These are phyloP conservation scores for Conchocele bisecta DNA, from an alignment of 2,888 invertebrate species.

Conservation along the genomic window DNA sequence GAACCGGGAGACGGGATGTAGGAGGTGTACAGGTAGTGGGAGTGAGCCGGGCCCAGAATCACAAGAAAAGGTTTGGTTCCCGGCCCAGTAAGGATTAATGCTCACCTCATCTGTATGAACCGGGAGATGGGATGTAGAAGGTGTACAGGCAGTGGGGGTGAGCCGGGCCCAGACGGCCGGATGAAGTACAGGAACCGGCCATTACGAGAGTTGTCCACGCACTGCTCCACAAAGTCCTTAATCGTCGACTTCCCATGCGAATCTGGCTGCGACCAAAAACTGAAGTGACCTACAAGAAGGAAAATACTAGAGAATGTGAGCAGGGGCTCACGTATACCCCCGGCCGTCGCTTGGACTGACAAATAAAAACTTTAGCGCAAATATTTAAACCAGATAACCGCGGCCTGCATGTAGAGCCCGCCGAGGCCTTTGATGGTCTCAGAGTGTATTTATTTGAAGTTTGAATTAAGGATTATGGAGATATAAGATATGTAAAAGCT, in stretches of 20 bases:
- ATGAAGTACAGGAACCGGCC: slow-evolving; percentile 90
- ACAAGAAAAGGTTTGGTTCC: no score
- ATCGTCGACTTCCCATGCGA: slow-evolving; percentile 84
- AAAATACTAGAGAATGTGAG: neutral
- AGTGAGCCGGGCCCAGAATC: slow-evolving; percentile 87
- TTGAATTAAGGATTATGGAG: no score
- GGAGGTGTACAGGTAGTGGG: slow-evolving; percentile 89
- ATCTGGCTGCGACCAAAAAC: slow-evolving; percentile 82
- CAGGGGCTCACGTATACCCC: no score
- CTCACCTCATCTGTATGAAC: slow-evolving; percentile 86
- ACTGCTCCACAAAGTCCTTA: slow-evolving; percentile 89
- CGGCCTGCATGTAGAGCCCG: no score
- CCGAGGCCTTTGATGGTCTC: no score
- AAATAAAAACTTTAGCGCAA: no score
- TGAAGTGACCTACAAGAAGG: slow-evolving; percentile 89
- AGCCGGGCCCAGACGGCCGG: slow-evolving; percentile 86
- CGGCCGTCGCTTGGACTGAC: no score
- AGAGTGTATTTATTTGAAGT: no score
- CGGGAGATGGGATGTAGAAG: slow-evolving; percentile 89
- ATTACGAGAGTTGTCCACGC: slow-evolving; percentile 87
- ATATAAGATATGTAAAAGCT: no score
- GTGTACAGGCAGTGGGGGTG: slow-evolving; percentile 89
- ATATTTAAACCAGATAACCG: no score
- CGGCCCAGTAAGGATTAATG: no score
- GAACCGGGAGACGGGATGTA: slow-evolving; percentile 89